These are phyloP conservation scores for Orientallactaga sibirica DNA, from an alignment of 2,797 vertebrate genomes.

Conservation along the genomic window DNA sequence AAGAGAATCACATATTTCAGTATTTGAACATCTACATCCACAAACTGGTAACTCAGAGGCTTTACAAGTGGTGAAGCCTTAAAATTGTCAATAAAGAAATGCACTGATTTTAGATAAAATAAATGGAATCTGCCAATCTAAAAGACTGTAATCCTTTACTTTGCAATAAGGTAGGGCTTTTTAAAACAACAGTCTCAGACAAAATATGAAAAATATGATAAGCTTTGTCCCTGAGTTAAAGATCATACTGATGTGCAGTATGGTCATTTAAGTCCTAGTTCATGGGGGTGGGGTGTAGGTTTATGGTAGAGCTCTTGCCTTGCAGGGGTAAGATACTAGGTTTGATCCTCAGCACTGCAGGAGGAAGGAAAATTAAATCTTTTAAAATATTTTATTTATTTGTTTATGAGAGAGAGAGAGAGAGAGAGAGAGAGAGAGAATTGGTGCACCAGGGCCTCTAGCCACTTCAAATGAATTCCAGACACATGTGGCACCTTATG, in stretches of 20 bases:
- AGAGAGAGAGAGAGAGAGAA: too few relatives aligned
- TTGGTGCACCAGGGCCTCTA: too few relatives aligned
- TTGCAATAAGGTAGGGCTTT: neutral
- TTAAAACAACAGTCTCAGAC: slow-evolving; percentile 35
- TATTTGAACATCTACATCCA: neutral
- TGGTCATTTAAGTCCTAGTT: neutral
- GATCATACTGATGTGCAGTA: neutral
- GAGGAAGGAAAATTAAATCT: neutral
- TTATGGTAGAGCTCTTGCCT: neutral
- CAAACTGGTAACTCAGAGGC: neutral
- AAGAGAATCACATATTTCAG: neutral
- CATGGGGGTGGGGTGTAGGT: neutral
- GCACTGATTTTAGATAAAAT: slow-evolving; percentile 9
- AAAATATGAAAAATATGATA: slow-evolving; percentile 49
- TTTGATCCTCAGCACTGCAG: neutral
- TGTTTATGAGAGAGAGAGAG: too few relatives aligned
- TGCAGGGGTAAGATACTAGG: neutral
- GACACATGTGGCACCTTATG: too few relatives aligned
- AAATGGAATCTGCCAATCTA: neutral
- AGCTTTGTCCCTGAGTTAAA: slow-evolving; percentile 1
- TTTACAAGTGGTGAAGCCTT: neutral
- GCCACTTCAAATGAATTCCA: too few relatives aligned
- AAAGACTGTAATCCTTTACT: slow-evolving; percentile 6
- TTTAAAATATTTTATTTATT: too few relatives aligned
- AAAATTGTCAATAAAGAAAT: slow-evolving; percentile 17